phyloP scores from a whole-genome alignment of 2,113 vertebrate species.

The Cheilinus undulatus region DNA sequence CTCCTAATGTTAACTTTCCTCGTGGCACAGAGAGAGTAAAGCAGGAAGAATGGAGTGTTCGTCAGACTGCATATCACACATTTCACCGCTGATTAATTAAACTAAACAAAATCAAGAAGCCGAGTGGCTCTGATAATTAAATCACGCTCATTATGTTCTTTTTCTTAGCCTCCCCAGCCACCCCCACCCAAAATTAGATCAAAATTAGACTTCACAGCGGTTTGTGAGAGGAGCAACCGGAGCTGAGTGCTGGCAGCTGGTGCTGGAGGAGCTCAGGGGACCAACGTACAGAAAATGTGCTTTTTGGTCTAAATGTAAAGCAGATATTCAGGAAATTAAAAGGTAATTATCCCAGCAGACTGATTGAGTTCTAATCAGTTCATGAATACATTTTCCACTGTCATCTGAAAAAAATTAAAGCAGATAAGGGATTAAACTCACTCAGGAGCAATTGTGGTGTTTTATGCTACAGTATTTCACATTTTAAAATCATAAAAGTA shows the following conservation, averaged over 20 bases:
- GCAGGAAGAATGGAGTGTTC: background rate
- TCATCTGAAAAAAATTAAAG: background rate
- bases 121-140: constrained; percentile 29
- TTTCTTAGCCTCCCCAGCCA: constrained; percentile 9
- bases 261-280: constrained; percentile 28
- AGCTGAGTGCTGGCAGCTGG: constrained; percentile 50
- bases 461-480: no score
- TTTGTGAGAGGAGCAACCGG: constrained; percentile 19
- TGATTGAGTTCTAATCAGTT: background rate
- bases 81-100: constrained; percentile 28
- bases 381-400: background rate
- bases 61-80: background rate
- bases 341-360: background rate
- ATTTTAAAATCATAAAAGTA: background rate
- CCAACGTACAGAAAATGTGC: constrained; percentile 14
- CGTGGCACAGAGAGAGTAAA: background rate
- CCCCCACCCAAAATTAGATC: constrained; percentile 12
- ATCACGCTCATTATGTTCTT: constrained; percentile 12
- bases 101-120: constrained; percentile 28
- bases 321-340: background rate
- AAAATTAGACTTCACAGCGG: constrained; percentile 20
- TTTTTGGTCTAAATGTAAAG: background rate
- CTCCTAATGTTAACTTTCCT: background rate
- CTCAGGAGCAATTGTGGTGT: no score
- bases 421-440: no score